A percentile compares a stretch with the other conserved stretches of the same genome.
These are phyloP conservation scores for Puma concolor DNA, from an alignment of 2,113 vertebrate genomes.

Conservation along the genomic window DNA sequence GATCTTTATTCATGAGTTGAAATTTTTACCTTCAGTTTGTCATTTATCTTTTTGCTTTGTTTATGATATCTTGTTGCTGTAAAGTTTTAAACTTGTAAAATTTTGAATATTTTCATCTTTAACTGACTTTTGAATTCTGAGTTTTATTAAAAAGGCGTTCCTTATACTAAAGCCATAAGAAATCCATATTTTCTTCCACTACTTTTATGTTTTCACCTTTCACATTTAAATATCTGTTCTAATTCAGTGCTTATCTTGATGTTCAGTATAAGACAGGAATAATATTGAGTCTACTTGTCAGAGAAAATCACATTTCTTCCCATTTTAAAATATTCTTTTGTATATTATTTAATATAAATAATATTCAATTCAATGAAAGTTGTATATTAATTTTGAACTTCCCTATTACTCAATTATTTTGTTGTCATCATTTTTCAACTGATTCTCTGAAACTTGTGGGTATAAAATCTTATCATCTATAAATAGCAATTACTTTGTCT, in stretches of 20 bases:
- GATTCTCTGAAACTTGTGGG: neutral
- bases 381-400: conserved; percentile 5
- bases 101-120: neutral
- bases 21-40: neutral
- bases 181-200: conserved; percentile 16
- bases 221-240: neutral
- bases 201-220: neutral
- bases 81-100: neutral
- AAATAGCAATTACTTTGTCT: neutral
- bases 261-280: neutral
- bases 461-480: neutral
- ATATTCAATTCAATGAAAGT: neutral
- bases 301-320: neutral
- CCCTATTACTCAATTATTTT: neutral
- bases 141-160: conserved; percentile 3
- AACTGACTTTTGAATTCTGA: neutral
- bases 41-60: neutral
- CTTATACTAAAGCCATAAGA: neutral
- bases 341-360: conserved; percentile 41
- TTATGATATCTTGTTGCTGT: neutral
- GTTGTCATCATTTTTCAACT: conserved; percentile 12
- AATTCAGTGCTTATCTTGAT: neutral
- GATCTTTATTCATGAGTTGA: neutral
- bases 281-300: neutral
- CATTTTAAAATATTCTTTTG: neutral